Base-by-base conservation (phyloP, 2,113 vertebrate species). In the Malaclemys terrapin region DNA sequence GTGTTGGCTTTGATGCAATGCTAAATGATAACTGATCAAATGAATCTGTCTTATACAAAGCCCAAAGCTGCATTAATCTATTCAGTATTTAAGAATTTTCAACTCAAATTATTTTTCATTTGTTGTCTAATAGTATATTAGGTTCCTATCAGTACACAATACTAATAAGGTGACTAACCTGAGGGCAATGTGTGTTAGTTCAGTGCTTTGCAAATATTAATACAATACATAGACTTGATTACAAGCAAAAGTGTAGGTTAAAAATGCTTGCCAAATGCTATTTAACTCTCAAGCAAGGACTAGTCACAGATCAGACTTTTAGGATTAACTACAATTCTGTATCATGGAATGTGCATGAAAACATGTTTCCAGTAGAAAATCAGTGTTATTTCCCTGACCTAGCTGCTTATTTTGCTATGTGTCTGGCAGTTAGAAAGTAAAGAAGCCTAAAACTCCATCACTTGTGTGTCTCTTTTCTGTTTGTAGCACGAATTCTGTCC, bases 401-500 rank as follows among this genome's bases (percentile, higher is more conserved):
- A 65, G 62, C 62, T 65, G 35, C 59, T 62, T 31, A 31, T 62
- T 49, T 42, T 83, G 69, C 81, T 2, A 10, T 42, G 25, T 16
- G 17, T 42, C 42, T 10, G 0, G 6, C 10, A 16, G 52, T 56
- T 1, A 2, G 52, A 29, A 38, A 85, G 49, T 1, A 45, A 24
- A 35, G 59, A 25, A 88, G 56, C 56, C 24, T 35, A 62, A 80
- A 47, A 10, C 9, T 3, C 22, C 5, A 69, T 65, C 42, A 5
- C 22, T 53, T 83, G 1, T 14, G 1, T 14, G 79, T 11, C 42
- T 52, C 52, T 38, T 0, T 0, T 52, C 3, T 0, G 0, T 2
- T 0, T 0, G 1, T 50, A 4, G n/a, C 0, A 0, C 0, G 1
- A 7, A 16, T 45, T 1, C 7, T 53, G 85, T 82, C 57, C 49